A percentile compares a stretch with the other conserved stretches of the same genome.
Conservation (phyloP, 2,113 vertebrate genomes). For the Saccopteryx bilineata region DNA sequence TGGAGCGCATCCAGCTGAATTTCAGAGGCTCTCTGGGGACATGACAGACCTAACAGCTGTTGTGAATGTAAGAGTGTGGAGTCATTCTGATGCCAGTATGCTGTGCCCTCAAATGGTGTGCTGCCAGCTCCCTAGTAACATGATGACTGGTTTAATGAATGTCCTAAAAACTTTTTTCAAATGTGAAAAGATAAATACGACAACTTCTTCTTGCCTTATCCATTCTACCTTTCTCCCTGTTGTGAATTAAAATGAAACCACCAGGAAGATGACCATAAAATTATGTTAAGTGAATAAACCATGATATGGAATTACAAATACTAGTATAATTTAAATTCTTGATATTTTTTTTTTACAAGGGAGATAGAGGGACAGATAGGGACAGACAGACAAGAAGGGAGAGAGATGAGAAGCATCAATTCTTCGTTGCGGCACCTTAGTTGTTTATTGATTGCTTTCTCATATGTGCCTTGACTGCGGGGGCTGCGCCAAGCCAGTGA, state of each 20-base stretch:
- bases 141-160: background rate
- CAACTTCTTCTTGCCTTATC: background rate
- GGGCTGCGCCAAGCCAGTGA: no score
- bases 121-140: slow-evolving; percentile 46
- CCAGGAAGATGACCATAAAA: slow-evolving; percentile 22
- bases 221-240: slow-evolving; percentile 18
- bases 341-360: background rate
- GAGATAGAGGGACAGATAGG: no score
- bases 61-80: background rate
- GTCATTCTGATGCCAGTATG: slow-evolving; percentile 55
- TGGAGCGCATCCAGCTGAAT: slow-evolving; percentile 31
- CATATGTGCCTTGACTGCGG: no score
- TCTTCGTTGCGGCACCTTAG: no score
- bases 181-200: background rate
- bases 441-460: no score
- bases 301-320: background rate
- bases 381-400: no score
- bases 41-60: background rate
- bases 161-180: slow-evolving; percentile 19
- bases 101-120: background rate
- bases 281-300: background rate
- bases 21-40: slow-evolving; percentile 6
- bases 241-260: background rate
- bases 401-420: no score
- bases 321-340: background rate